Conservation (phyloP, 1,140 invertebrate species). For the Atta texana region DNA sequence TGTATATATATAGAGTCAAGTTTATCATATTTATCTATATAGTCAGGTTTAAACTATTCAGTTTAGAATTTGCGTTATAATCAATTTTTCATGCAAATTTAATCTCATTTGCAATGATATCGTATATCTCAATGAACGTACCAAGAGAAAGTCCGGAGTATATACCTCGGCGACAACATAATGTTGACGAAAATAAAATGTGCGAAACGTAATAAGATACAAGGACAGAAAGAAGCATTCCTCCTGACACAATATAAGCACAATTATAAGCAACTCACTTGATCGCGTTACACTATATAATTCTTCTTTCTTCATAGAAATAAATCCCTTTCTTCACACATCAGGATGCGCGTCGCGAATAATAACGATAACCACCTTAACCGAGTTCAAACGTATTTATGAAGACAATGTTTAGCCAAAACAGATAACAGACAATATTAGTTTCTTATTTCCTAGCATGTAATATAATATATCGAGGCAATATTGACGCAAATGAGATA, state of each 20-base stretch:
- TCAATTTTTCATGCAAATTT: background rate
- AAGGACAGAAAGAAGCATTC: slow-evolving; percentile 18
- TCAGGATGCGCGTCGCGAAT: background rate
- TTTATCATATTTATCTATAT: background rate
- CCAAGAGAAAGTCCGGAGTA: background rate
- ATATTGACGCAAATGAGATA: background rate
- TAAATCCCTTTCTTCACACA: background rate
- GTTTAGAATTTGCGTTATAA: background rate
- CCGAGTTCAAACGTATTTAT: no score
- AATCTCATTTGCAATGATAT: slow-evolving; percentile 4
- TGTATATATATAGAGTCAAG: background rate
- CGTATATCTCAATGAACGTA: background rate
- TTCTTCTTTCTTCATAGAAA: background rate
- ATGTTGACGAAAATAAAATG: slow-evolving; percentile 6
- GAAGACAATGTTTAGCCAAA: background rate
- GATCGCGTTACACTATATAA: background rate
- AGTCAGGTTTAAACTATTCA: background rate
- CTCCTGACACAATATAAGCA: background rate
- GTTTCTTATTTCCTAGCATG: background rate
- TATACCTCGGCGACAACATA: background rate
- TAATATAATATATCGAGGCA: background rate
- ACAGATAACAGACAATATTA: background rate
- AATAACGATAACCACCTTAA: background rate
- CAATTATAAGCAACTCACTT: background rate
- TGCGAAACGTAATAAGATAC: background rate